Evolutionary conservation across 2,113 vertebrate species (phyloP), one percentile per base, ranked within the genome.

Genomic region (Brevimyrus niger): DNA sequence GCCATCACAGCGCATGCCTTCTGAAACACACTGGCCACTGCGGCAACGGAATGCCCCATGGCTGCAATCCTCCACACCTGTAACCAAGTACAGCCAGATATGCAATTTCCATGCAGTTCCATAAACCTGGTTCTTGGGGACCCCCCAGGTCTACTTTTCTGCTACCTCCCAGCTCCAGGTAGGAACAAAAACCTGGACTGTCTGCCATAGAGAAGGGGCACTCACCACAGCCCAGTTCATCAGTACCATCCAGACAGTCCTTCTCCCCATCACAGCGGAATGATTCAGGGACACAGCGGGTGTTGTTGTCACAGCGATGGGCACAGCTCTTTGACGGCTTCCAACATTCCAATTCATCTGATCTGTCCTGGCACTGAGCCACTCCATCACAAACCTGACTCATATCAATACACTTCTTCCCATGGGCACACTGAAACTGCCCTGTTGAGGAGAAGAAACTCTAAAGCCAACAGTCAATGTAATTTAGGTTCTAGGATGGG

Each of bases 261-360:
- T 27, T 90, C 0, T 96, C 96, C n/a, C 97, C 96, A 0, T 98
- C 97, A 5, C 98, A 98, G 0, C 97, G 85, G 94, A 97, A 97
- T 86, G 92, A 96, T 31, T 94, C 91, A 7, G 97, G 97, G 88
- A 99, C 90, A 27, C 98, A 99, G 88, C 94, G 97, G 0, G 91
- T 92, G 42, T 93, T 91, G 1, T 95, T 73, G 0, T 96, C 94
- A 11, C 97, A 99, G 11, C 42, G 96, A 89, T 96, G 90, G 87
- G 95, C 95, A 0, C 98, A 99, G 11, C 93, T 94, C 21, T 94
- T 95, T 0, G 95, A 95, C 88, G 8, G 50, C 55, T 0, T 0
- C 0, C 91, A 94, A 93, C 98, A 98, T 90, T 92, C 90, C 0
- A 1, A 0, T 91, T 98, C 98, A 13, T 98, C 97, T 0, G 97